Conservation (phyloP, 2,888 invertebrate species). For the Noctuana brunneofusca region DNA sequence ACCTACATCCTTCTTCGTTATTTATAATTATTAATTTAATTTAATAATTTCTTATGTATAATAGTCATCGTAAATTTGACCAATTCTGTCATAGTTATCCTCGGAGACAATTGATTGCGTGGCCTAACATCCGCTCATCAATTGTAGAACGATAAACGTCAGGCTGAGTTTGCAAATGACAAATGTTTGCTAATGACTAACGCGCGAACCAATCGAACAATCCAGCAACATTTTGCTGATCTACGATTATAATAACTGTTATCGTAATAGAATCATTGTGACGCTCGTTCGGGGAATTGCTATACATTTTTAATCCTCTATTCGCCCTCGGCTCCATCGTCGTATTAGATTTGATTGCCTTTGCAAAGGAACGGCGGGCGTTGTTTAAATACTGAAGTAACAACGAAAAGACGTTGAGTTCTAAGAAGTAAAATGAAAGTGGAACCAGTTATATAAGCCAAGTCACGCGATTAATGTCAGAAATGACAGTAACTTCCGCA, state of each 20-base stretch:
- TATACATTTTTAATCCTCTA: conserved; percentile 12
- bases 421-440: not conserved
- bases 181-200: conserved; percentile 79
- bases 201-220: conserved; percentile 64
- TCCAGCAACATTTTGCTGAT: conserved; percentile 46
- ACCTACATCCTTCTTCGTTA: not conserved
- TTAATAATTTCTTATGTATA: conserved; percentile 40
- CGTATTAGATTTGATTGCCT: conserved; percentile 6
- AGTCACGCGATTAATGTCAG: conserved; percentile 16
- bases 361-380: conserved; percentile 1
- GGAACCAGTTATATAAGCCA: conserved; percentile 8
- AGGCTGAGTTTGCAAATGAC: conserved; percentile 74
- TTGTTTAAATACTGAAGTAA: conserved; percentile 7
- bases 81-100: conserved; percentile 64
- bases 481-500: conserved; percentile 12
- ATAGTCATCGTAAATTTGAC: conserved; percentile 55
- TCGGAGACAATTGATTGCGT: conserved; percentile 71
- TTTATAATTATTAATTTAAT: too few species aligned
- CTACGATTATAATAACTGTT: conserved; percentile 35
- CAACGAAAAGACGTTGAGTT: conserved; percentile 3
- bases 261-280: conserved; percentile 6
- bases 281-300: conserved; percentile 6
- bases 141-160: conserved; percentile 76
- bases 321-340: conserved; percentile 53
- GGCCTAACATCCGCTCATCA: conserved; percentile 73